Conservation (phyloP, 1,140 invertebrate species). For the Thaumatotibia leucotreta region DNA sequence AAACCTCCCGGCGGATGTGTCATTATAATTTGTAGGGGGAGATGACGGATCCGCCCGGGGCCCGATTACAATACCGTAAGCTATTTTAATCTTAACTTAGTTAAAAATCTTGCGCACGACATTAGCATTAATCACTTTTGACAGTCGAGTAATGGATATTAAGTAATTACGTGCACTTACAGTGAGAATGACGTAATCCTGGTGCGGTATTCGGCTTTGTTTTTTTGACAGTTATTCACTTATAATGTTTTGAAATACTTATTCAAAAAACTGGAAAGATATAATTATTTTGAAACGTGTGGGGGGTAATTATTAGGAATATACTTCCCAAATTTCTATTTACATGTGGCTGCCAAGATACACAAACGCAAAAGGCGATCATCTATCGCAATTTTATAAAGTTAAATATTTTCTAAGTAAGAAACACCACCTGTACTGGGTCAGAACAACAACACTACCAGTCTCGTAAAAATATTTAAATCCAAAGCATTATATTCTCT, state of each 20-base stretch:
- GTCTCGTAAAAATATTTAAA: too few species aligned
- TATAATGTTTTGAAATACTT: not conserved
- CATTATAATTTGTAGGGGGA: conserved; percentile 68
- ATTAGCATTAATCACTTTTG: conserved; percentile 72
- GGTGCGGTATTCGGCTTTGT: not conserved
- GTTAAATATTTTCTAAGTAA: too few species aligned
- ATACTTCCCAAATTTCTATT: too few species aligned
- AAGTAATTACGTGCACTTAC: conserved; percentile 8
- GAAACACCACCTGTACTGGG: too few species aligned
- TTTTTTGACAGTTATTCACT: not conserved
- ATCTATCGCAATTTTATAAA: too few species aligned
- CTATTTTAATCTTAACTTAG: conserved; percentile 75
- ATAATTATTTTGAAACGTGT: too few species aligned
- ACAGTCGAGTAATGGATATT: conserved; percentile 64
- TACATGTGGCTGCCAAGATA: too few species aligned
- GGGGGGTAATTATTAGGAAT: too few species aligned
- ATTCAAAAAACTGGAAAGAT: too few species aligned
- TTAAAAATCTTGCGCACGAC: conserved; percentile 73
- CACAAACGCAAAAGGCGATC: too few species aligned
- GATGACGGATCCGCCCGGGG: conserved; percentile 66
- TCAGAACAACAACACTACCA: too few species aligned
- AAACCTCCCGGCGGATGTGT: conserved; percentile 64
- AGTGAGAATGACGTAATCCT: not conserved
- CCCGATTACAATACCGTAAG: conserved; percentile 67
- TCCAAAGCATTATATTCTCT: too few species aligned